Evolutionary conservation across 1,140 invertebrate genomes (phyloP).

Genomic region (Drosophila albomicans): DNA sequence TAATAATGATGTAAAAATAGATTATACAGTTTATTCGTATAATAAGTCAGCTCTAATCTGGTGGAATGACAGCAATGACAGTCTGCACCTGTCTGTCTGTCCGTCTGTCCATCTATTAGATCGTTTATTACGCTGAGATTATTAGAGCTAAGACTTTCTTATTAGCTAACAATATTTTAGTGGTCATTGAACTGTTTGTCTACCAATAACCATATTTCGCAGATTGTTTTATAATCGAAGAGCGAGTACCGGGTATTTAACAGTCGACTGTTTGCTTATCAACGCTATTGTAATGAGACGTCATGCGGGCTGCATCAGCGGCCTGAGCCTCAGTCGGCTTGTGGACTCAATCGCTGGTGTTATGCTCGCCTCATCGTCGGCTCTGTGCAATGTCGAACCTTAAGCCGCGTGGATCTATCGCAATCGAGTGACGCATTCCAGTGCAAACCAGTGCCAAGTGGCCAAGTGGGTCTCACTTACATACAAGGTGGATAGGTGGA

Average conservation of each 20-base stretch:
- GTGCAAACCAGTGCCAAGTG: conserved; percentile 58
- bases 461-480: conserved; percentile 12
- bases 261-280: not conserved
- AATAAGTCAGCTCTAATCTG: no score
- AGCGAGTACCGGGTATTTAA: not conserved
- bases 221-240: no score
- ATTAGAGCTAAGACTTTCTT: no score
- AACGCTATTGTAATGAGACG: conserved; percentile 24
- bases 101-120: no score
- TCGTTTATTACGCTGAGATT: no score
- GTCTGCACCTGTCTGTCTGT: no score
- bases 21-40: no score
- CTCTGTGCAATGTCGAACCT: conserved; percentile 31
- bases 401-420: conserved; percentile 35
- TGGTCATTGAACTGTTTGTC: no score
- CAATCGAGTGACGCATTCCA: conserved; percentile 54
- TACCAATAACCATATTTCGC: no score
- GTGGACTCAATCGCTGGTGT: conserved; percentile 12
- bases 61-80: no score
- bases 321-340: conserved; percentile 23
- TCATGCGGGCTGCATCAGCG: conserved; percentile 31
- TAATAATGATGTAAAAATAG: no score
- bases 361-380: conserved; percentile 29
- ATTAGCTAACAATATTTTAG: no score
- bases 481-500: conserved; percentile 3